Percentiles rank a stretch among this genome's conserved stretches.
Conservation (phyloP, 2,113 vertebrate genomes). For the Peromyscus leucopus region DNA sequence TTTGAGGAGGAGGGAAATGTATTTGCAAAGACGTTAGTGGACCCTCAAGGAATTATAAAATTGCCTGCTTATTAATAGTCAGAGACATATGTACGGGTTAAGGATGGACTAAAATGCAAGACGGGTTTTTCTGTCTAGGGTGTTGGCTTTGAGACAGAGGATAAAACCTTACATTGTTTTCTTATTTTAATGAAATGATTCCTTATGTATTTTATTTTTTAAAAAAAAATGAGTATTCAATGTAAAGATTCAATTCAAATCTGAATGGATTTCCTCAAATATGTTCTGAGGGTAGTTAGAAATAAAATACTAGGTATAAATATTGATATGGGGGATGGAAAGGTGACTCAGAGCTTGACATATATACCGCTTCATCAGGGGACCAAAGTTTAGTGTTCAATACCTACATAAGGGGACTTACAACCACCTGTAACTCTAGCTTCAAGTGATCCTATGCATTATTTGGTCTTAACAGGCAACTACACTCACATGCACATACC, state of each 20-base stretch:
- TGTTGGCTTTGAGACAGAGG: background rate
- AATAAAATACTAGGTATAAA: constrained; percentile 7
- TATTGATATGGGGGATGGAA: background rate
- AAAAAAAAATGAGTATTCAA: background rate
- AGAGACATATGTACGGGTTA: background rate
- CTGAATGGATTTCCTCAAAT: background rate
- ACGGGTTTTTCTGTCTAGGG: background rate
- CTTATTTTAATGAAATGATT: background rate
- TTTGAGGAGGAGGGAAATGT: background rate
- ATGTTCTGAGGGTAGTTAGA: background rate
- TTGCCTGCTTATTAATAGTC: background rate
- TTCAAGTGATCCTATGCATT: background rate
- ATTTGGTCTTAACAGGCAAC: background rate
- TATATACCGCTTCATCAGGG: background rate
- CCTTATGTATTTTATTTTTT: background rate
- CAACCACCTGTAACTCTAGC: background rate
- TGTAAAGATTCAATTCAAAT: background rate
- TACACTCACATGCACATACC: background rate
- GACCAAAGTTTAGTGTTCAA: background rate
- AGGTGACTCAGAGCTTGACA: background rate
- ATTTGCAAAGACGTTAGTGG: background rate
- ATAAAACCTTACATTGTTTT: background rate
- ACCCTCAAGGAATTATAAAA: background rate
- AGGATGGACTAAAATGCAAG: background rate
- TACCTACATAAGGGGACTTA: background rate